phyloP scores from a whole-genome alignment of 2,888 invertebrate species.

The Chelonus formosanus region DNA sequence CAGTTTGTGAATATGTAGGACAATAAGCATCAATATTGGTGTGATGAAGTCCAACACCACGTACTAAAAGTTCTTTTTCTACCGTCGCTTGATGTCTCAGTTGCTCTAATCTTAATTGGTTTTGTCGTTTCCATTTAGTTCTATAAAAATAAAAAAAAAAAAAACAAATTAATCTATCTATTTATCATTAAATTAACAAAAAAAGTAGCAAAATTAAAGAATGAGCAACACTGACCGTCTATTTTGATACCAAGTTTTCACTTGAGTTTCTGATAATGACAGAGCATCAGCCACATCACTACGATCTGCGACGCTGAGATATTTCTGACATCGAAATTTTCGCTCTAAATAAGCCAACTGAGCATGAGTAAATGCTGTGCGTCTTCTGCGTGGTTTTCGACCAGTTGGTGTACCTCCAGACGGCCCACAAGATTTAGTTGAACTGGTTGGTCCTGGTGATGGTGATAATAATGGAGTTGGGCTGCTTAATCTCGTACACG shows the following conservation, averaged over 20 bases:
- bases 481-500: conserved; percentile 57
- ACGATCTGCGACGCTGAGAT: conserved; percentile 90
- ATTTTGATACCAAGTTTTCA: conserved; percentile 96
- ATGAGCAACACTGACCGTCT: conserved; percentile 71
- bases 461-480: conserved; percentile 54
- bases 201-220: too few species aligned
- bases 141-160: conserved; percentile 63
- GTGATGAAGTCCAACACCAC: conserved; percentile 62
- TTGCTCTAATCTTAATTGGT: conserved; percentile 86
- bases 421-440: conserved; percentile 52
- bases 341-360: conserved; percentile 91
- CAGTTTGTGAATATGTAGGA: conserved; percentile 55
- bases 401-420: conserved; percentile 67
- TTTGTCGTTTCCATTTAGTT: conserved; percentile 90
- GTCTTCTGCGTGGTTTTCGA: conserved; percentile 82
- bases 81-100: conserved; percentile 83
- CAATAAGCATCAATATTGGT: conserved; percentile 59
- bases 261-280: conserved; percentile 90
- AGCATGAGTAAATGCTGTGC: conserved; percentile 94
- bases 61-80: conserved; percentile 73
- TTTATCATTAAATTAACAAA: conserved; percentile 12
- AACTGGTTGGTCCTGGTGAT: conserved; percentile 52
- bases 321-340: conserved; percentile 93
- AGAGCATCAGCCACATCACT: conserved; percentile 92
- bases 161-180: neutral